phyloP scores from a whole-genome alignment of 1,140 invertebrate genomes.

The Zaprionus ghesquierei region DNA sequence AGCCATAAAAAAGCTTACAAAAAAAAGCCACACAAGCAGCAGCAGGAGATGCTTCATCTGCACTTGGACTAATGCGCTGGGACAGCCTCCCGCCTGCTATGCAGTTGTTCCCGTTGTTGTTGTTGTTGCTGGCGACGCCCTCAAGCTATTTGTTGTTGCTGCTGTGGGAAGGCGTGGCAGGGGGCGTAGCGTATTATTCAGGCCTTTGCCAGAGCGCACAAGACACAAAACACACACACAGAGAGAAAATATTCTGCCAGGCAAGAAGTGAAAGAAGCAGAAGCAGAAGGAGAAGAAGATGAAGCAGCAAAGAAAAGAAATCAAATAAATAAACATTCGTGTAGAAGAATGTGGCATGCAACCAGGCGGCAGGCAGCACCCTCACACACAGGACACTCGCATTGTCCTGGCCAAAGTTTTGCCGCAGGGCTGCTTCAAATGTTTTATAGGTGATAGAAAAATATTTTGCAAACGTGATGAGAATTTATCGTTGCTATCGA shows the following conservation, averaged over 20 bases:
- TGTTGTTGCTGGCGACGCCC: conserved; percentile 7
- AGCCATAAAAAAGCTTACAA: not conserved
- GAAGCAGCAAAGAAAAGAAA: conserved; percentile 40
- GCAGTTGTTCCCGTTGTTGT: conserved; percentile 14
- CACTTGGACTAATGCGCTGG: conserved; percentile 55
- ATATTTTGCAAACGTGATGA: conserved; percentile 78
- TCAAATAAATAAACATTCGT: conserved; percentile 76
- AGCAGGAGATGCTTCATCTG: conserved; percentile 8
- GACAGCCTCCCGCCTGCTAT: conserved; percentile 2
- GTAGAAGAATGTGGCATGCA: conserved; percentile 58
- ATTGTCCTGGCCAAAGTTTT: conserved; percentile 61
- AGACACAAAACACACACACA: conserved; percentile 47
- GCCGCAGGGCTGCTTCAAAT: conserved; percentile 68
- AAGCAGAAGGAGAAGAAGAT: not conserved
- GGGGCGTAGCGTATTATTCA: not conserved
- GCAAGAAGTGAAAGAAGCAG: conserved; percentile 13
- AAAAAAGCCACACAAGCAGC: not conserved
- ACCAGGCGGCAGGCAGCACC: conserved; percentile 4
- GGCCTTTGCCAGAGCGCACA: conserved; percentile 38
- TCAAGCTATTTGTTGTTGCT: conserved; percentile 44
- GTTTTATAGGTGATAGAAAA: conserved; percentile 80
- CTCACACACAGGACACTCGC: conserved; percentile 21
- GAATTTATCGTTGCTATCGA: conserved; percentile 70
- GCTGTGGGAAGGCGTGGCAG: conserved; percentile 38
- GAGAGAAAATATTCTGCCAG: conserved; percentile 27